These are phyloP conservation scores for Podarcis raffonei DNA, from an alignment of 2,113 vertebrate species.

Conservation along the genomic window DNA sequence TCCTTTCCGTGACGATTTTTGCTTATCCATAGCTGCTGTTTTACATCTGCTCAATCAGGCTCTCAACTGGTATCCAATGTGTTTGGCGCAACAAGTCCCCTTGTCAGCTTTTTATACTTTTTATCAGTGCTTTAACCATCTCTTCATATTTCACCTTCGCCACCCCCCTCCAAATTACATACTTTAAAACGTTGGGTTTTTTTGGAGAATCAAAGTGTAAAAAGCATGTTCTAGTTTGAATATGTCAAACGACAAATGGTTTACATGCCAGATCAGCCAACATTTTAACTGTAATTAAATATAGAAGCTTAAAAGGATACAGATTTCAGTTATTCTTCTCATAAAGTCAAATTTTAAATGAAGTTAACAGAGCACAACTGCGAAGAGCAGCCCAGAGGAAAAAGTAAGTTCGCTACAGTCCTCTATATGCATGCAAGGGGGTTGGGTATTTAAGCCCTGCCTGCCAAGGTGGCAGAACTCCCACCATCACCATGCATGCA, in stretches of 20 bases:
- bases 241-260: not conserved
- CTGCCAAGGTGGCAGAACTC: too few species aligned
- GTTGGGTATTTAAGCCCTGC: too few species aligned
- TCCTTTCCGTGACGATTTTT: not conserved
- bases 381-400: not conserved
- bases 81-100: conserved; percentile 14
- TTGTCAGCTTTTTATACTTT: conserved; percentile 50
- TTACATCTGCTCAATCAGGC: not conserved
- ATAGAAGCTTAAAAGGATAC: not conserved
- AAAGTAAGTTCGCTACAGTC: not conserved
- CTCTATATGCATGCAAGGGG: too few species aligned
- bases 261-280: not conserved
- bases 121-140: conserved; percentile 12
- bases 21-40: not conserved
- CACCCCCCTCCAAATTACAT: not conserved
- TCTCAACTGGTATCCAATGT: not conserved
- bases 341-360: not conserved
- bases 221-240: not conserved
- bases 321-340: not conserved
- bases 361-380: not conserved
- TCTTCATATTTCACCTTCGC: not conserved
- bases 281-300: not conserved
- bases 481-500: too few species aligned
- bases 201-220: not conserved
- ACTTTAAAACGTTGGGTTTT: not conserved